These are phyloP conservation scores for Aldrovandia affinis DNA, from an alignment of 2,797 vertebrate genomes.

Conservation along the genomic window DNA sequence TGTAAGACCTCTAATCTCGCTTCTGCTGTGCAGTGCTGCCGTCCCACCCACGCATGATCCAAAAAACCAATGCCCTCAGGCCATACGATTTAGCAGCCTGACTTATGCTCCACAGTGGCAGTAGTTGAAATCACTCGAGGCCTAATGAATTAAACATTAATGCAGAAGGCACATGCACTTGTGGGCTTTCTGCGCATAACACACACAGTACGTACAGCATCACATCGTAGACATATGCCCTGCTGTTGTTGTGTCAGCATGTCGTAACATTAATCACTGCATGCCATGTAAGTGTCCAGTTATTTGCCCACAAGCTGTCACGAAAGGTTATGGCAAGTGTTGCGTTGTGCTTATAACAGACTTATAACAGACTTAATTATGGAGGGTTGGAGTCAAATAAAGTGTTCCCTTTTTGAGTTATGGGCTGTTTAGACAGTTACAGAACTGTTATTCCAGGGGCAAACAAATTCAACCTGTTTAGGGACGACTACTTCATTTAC, in stretches of 20 bases:
- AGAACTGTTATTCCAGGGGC: slow-evolving; percentile 48
- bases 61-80: background rate
- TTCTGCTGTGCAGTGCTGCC: background rate
- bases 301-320: background rate
- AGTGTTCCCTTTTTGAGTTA: background rate
- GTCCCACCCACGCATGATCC: no score
- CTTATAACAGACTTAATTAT: background rate
- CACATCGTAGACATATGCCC: no score
- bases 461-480: slow-evolving; percentile 49
- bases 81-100: background rate
- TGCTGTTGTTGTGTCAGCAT: no score
- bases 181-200: background rate
- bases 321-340: background rate
- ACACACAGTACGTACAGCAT: background rate
- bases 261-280: no score
- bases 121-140: background rate
- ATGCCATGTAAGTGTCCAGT: background rate
- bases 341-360: background rate
- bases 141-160: background rate
- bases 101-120: background rate
- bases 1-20: slow-evolving; percentile 77
- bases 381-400: background rate
- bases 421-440: slow-evolving; percentile 44
- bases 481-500: slow-evolving; percentile 67
- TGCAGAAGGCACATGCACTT: background rate